Conservation (phyloP, 2,888 invertebrate species). For the Panorpa germanica region DNA sequence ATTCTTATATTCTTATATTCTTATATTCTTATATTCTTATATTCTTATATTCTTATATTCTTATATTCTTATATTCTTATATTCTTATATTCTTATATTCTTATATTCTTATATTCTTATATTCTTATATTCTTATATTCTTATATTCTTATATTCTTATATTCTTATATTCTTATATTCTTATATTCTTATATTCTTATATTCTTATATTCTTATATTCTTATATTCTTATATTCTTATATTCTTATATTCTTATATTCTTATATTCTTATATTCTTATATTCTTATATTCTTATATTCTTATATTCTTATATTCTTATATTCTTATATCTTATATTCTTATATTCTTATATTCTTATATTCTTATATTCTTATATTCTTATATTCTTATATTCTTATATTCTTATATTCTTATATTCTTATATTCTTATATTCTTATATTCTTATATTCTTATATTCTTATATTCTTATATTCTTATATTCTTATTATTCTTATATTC, state of each 20-base stretch:
- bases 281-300: slow-evolving; percentile 4
- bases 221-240: no score
- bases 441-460: not conserved
- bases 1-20: slow-evolving; percentile 2
- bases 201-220: no score
- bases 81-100: slow-evolving; percentile 2
- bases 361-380: not conserved
- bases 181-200: no score
- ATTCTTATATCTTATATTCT: not conserved
- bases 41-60: slow-evolving; percentile 1
- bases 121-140: slow-evolving; percentile 2
- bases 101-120: slow-evolving; percentile 1
- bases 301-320: slow-evolving; percentile 4
- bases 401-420: not conserved
- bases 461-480: slow-evolving; percentile 1
- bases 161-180: no score
- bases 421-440: slow-evolving; percentile 1
- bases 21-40: slow-evolving; percentile 2
- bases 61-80: slow-evolving; percentile 1
- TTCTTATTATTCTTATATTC: slow-evolving; percentile 1
- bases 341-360: slow-evolving; percentile 1
- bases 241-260: no score
- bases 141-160: slow-evolving; percentile 2
- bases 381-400: slow-evolving; percentile 1
- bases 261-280: no score